Evolutionary conservation across 2,888 invertebrate species (phyloP).

Genomic region (Baronia brevicornis): DNA sequence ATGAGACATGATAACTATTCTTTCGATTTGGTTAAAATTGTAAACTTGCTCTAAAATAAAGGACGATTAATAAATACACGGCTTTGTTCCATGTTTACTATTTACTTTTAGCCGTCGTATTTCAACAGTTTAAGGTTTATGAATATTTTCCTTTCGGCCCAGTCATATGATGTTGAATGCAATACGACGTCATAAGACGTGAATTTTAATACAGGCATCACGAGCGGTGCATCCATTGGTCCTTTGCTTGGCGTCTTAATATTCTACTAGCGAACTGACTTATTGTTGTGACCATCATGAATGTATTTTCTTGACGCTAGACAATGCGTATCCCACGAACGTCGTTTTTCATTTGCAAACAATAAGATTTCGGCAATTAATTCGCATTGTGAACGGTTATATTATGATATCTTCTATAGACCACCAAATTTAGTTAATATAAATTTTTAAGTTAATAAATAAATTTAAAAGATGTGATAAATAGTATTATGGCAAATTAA

Average conservation of each 20-base stretch:
- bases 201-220: constrained; percentile 7
- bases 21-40: no score
- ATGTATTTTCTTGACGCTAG: constrained; percentile 32
- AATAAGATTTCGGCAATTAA: constrained; percentile 58
- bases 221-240: constrained; percentile 1
- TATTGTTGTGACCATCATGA: constrained; percentile 30
- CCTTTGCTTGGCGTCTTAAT: constrained; percentile 7
- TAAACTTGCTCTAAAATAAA: no score
- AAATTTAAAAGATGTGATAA: no score
- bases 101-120: constrained; percentile 4
- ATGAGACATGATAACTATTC: no score
- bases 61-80: no score
- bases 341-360: constrained; percentile 42
- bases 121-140: constrained; percentile 11
- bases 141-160: constrained; percentile 7
- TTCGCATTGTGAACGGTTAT: no score
- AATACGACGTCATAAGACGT: constrained; percentile 2
- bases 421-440: no score
- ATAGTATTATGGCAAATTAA: no score
- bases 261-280: constrained; percentile 28
- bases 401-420: no score
- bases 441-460: no score
- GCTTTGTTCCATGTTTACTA: no score
- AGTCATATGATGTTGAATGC: constrained; percentile 13
- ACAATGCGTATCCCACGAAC: constrained; percentile 49